phyloP scores from a whole-genome alignment of 1,140 invertebrate genomes.

The Drepana arcuata region DNA sequence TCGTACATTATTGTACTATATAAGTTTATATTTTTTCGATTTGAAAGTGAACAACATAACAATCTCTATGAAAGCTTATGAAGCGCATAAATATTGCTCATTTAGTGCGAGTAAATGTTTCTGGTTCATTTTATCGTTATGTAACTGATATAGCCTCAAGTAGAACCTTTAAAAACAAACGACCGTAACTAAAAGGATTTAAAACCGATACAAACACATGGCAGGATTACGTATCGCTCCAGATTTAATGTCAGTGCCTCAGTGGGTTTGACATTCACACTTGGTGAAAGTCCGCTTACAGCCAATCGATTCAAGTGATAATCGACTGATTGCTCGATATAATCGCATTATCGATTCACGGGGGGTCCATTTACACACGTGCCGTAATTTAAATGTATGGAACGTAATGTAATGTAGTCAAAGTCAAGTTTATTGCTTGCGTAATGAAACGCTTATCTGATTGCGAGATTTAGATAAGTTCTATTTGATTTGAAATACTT shows the following conservation, averaged over 20 bases:
- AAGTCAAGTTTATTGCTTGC: constrained; percentile 8
- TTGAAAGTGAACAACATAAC: too few relatives aligned
- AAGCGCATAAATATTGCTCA: too few relatives aligned
- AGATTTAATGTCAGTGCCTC: constrained; percentile 52
- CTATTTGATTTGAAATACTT: too few relatives aligned
- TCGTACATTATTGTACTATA: too few relatives aligned
- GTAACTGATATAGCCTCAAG: too few relatives aligned
- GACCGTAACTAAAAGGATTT: constrained; percentile 44
- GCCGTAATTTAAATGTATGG: too few relatives aligned
- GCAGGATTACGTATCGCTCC: constrained; percentile 34
- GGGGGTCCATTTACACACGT: constrained; percentile 39
- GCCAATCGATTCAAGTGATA: constrained; percentile 35
- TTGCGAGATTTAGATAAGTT: constrained; percentile 11
- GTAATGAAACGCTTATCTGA: constrained; percentile 8
- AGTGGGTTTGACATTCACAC: constrained; percentile 49
- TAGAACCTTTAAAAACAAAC: constrained; percentile 22
- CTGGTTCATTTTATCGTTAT: too few relatives aligned
- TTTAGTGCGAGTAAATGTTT: too few relatives aligned
- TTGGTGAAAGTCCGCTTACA: constrained; percentile 54
- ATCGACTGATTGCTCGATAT: constrained; percentile 43
- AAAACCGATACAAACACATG: constrained; percentile 28
- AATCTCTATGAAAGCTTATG: too few relatives aligned
- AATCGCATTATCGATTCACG: constrained; percentile 53
- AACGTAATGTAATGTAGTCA: too few relatives aligned
- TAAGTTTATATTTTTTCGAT: too few relatives aligned